A percentile compares a stretch with the other conserved stretches of the same genome.
These are phyloP conservation scores for Hippocampus abdominalis DNA, from an alignment of 2,113 vertebrate species.

Conservation along the genomic window DNA sequence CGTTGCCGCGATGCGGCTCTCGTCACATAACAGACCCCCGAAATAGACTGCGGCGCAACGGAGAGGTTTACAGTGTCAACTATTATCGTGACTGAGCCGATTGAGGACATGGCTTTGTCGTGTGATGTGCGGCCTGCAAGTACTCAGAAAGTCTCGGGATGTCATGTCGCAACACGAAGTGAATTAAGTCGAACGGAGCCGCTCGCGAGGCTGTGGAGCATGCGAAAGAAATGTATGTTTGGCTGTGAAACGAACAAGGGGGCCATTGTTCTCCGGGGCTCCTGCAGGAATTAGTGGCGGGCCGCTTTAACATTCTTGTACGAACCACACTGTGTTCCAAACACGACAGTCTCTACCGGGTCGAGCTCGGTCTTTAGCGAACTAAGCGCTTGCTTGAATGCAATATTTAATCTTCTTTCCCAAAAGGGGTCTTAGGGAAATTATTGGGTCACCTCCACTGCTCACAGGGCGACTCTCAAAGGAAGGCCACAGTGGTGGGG, in stretches of 20 bases:
- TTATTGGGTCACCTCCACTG: conserved; percentile 23
- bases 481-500: conserved; percentile 42
- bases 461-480: conserved; percentile 31
- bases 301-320: conserved; percentile 70
- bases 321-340: conserved; percentile 42
- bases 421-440: conserved; percentile 16
- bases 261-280: conserved; percentile 64
- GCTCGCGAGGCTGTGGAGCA: conserved; percentile 32
- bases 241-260: conserved; percentile 62
- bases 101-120: neutral
- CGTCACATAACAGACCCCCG: too few species aligned
- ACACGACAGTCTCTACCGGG: conserved; percentile 31
- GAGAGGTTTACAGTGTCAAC: neutral
- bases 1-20: too few species aligned
- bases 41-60: too few species aligned
- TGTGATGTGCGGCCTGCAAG: neutral
- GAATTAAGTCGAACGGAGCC: conserved; percentile 26
- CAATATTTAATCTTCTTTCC: conserved; percentile 61
- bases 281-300: conserved; percentile 63
- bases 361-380: conserved; percentile 35
- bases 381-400: conserved; percentile 45
- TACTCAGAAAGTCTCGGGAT: neutral
- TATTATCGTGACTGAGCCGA: neutral
- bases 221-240: conserved; percentile 54
- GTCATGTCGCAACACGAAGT: neutral